Evolutionary conservation across 2,797 vertebrate species (phyloP), one percentile per base, ranked within the genome.

Genomic region (Masticophis lateralis): DNA sequence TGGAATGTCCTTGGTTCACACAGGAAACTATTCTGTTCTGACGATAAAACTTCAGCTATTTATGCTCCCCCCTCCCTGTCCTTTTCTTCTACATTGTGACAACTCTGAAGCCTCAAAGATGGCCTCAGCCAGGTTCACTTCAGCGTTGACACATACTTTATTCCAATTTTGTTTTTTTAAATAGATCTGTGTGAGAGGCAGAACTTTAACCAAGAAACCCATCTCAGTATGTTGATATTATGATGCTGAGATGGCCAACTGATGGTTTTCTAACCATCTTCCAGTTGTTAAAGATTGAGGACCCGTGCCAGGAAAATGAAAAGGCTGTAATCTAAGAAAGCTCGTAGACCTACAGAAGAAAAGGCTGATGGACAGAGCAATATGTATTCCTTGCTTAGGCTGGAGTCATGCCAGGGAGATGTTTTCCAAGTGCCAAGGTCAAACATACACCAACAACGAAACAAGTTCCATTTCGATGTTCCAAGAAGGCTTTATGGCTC

Each of bases 401-500:
- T 90, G 92, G 89, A 69, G 32, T 28, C 32, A 2, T 87, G 51
- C 60, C 92, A 93, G 53, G 2, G 37, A 93, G 8, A 16, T 57
- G 53, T 90, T 60, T 87, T 90, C 60, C 60, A 93, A 93, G 90
- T 93, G 92, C 89, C 92, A 93, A 93, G 92, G 89, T 93, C 89
- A 93, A 61, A 86, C 83, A 87, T 69, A 59, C 18, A 93, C 51
- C n/a, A 22, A 51, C 60, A 93, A 69, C 3, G 53, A 56, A 69
- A 28, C 32, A 86, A 37, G 60, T 69, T 79, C 56, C 14, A 25
- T 20, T 83, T 20, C 60, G 61, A 59, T 93, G 69, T 93, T 90
- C 1, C 5, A 27, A 59, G 63, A 66, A 88, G 56, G 63, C 27
- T 12, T 57, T 12, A 28, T n/a, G 60, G 51, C 55, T 59, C 28